Evolutionary conservation across 2,797 vertebrate genomes (phyloP), one percentile per base, ranked within the genome.

Genomic region (Channa striata): DNA sequence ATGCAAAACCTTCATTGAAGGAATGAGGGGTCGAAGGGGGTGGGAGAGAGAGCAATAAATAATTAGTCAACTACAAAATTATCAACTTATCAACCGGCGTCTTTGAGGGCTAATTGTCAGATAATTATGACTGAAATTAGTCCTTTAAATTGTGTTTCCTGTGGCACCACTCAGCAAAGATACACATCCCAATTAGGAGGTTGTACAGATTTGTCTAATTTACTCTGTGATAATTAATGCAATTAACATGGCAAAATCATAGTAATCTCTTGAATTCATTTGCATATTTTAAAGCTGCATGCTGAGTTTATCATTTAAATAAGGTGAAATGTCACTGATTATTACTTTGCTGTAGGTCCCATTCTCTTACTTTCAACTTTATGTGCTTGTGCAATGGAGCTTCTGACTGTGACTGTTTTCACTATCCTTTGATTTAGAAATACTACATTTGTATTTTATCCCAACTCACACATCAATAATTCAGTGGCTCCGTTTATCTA

Each of bases 161-260:
- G 50, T 59, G 37, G 34, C 17, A 57, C 57, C 63, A 11, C 36
- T 54, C 49, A 59, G 36, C 23, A 46, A 30, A 46, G 72, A 77
- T 56, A 76, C 68, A 77, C 77, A 81, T 61, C 60, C 68, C 62
- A 87, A 69, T 87, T 76, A 84, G 58, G 63, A 53, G 61, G 25
- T 50, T 53, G 53, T 58, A 59, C 37, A 56, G 60, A 80, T 82
- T 67, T 63, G 68, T 82, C 50, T 70, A 58, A 86, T 89, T 80
- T 67, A 78, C 60, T 1, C 64, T n/a, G 66, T 7, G 23, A 70
- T 81, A 75, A 88, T 90, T 81, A 88, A 81, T 81, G 77, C 59
- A 82, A 85, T 90, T 85, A 85, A 78, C 64, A 56, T 63, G 57
- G 51, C 51, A 68, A 85, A 83, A 75, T 74, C 58, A 56, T 39